Evolutionary conservation across 2,113 vertebrate species (phyloP), one percentile per base, ranked within the genome.

Genomic region (Otolemur garnettii): DNA sequence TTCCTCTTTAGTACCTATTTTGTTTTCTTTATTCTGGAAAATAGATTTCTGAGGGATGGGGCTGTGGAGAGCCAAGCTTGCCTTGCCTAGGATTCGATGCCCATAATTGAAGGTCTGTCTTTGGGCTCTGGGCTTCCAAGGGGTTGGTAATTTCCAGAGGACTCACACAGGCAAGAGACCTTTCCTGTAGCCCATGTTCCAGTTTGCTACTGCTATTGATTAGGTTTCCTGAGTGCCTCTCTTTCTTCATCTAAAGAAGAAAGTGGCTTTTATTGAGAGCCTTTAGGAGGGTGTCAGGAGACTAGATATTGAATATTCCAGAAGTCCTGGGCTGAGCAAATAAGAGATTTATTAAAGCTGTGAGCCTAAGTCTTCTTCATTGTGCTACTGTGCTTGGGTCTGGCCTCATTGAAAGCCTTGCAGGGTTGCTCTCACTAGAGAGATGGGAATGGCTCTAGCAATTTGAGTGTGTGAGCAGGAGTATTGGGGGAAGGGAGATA

Each of bases 231-330:
- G 45, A 81, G 68, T 89, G 72, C 5, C n/a, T 77, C 45, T 86
- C n/a, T 85, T 64, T 11, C 26, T 85, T 85, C 22, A 74, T 94
- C 38, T 71, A 57, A 93, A 91, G 45, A 88, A 90, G 87, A 95
- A 92, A 86, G 50, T 96, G 71, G 33, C 33, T 88, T 86, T 96
- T 82, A 93, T 64, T 93, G 57, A 96, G 64, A 87, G 59, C 42
- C n/a, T 88, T 88, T 95, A 74, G 91, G 38, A 96, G 72, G 57
- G 53, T 5, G 59, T 93, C 21, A 81, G 55, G 64, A 90, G 26
- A 80, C 57, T 95, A 33, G 57, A 60, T 95, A 55, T 68, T 84
- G 69, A 38, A 21, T 92, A 59, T 90, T 92, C 75, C 42, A 95
- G 68, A 82, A 87, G 75, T 10, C 4, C 38, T 88, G 68, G 35